These are phyloP conservation scores for Leistus spinibarbis DNA, from an alignment of 2,888 invertebrate species.

Conservation along the genomic window DNA sequence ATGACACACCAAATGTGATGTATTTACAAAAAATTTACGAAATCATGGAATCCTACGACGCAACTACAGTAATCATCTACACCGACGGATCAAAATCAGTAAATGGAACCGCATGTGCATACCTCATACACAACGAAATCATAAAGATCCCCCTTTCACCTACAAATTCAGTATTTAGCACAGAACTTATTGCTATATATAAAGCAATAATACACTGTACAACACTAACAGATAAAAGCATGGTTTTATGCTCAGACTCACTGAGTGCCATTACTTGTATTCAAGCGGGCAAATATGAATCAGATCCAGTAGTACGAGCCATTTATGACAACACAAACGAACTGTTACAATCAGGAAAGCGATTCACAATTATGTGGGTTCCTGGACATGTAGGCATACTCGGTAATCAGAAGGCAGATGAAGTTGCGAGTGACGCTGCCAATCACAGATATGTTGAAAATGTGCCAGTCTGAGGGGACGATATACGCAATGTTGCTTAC, in stretches of 20 bases:
- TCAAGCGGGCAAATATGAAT: neutral
- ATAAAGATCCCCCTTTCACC: neutral
- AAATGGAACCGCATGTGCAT: neutral
- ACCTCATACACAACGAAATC: neutral
- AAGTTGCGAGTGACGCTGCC: slow-evolving; percentile 3
- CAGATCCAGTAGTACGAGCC: neutral
- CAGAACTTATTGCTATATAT: neutral
- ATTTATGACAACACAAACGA: neutral
- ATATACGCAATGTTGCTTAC: neutral
- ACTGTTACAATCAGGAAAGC: neutral
- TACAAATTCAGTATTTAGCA: neutral
- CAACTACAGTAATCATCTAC: neutral
- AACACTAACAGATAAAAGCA: neutral
- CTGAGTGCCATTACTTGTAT: neutral
- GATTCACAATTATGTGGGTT: slow-evolving; percentile 3
- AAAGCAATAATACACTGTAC: too few species aligned
- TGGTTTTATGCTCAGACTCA: neutral
- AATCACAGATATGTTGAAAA: neutral
- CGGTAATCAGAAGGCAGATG: neutral
- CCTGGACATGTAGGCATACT: slow-evolving; percentile 7
- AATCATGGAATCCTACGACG: neutral
- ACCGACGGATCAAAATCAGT: slow-evolving; percentile 5
- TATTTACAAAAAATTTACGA: neutral
- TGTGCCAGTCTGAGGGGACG: neutral
- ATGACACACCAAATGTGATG: neutral